phyloP scores from a whole-genome alignment of 2,888 invertebrate species.

The Axea sp. region DNA sequence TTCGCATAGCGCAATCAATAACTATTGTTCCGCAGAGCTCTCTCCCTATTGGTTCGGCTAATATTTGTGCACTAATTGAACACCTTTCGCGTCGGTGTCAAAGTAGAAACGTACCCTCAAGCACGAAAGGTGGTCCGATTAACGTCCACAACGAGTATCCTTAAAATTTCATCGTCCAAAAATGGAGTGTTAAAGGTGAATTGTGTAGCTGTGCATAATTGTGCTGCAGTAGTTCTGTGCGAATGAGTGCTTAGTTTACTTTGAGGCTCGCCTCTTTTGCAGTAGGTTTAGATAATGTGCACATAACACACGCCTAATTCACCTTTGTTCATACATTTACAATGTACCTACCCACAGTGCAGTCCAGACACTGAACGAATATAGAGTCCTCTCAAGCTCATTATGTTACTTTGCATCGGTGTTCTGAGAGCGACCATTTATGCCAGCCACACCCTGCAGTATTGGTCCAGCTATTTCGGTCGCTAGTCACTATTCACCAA shows the following conservation, averaged over 20 bases:
- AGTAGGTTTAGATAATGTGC: slow-evolving; percentile 44
- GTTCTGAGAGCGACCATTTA: slow-evolving; percentile 18
- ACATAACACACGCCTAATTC: slow-evolving; percentile 57
- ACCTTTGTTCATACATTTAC: slow-evolving; percentile 61
- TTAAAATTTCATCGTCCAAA: slow-evolving; percentile 37
- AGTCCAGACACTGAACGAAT: slow-evolving; percentile 21
- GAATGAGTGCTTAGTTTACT: slow-evolving; percentile 44
- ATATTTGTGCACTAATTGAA: slow-evolving; percentile 8
- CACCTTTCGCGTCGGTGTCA: slow-evolving; percentile 37
- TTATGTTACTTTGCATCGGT: slow-evolving; percentile 44
- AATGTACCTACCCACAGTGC: slow-evolving; percentile 52
- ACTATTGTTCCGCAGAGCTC: slow-evolving; percentile 14
- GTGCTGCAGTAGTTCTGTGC: slow-evolving; percentile 15
- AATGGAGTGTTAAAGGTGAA: slow-evolving; percentile 34
- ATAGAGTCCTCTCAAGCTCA: slow-evolving; percentile 53
- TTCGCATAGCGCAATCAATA: slow-evolving; percentile 1
- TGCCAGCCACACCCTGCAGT: slow-evolving; percentile 4
- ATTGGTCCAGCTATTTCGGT: slow-evolving; percentile 12
- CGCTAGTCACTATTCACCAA: slow-evolving; percentile 31
- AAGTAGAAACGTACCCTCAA: slow-evolving; percentile 7
- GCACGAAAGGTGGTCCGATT: slow-evolving; percentile 6
- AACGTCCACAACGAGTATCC: slow-evolving; percentile 4
- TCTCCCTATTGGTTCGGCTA: not conserved
- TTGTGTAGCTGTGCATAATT: slow-evolving; percentile 31
- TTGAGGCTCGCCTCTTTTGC: slow-evolving; percentile 39